Percentiles rank a stretch among this genome's conserved stretches.
Conservation (phyloP, 2,888 invertebrate species). For the Troides helena region DNA sequence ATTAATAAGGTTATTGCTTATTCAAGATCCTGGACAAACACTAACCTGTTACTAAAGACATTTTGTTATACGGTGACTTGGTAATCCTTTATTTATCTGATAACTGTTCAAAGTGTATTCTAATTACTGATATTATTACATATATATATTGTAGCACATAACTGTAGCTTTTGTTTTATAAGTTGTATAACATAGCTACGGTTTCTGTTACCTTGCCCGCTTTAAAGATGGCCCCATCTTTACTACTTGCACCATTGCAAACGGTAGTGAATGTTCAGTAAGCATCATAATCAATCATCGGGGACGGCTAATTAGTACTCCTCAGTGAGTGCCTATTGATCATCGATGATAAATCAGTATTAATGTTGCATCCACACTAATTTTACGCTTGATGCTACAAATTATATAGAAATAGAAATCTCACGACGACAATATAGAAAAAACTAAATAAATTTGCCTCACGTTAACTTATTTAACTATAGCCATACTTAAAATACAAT, state of each 20-base stretch:
- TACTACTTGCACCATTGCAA: slow-evolving; percentile 18
- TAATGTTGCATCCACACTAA: slow-evolving; percentile 17
- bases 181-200: no score
- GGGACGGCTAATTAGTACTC: slow-evolving; percentile 41
- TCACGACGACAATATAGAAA: not conserved
- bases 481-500: not conserved
- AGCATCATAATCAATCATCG: slow-evolving; percentile 43
- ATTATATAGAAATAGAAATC: slow-evolving; percentile 18
- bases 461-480: not conserved
- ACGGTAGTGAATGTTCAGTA: slow-evolving; percentile 25
- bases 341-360: slow-evolving; percentile 35
- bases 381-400: slow-evolving; percentile 24
- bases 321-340: slow-evolving; percentile 37
- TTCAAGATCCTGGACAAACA: no score
- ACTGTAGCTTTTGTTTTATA: no score
- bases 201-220: not conserved
- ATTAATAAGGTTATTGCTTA: no score
- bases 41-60: no score
- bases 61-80: no score
- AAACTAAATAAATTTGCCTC: not conserved
- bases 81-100: no score
- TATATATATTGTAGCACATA: no score
- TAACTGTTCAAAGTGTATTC: no score
- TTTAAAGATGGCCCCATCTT: not conserved
- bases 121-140: no score